Evolutionary conservation across 2,888 invertebrate genomes (phyloP).

Genomic region (Brachynemurus nebulosus): DNA sequence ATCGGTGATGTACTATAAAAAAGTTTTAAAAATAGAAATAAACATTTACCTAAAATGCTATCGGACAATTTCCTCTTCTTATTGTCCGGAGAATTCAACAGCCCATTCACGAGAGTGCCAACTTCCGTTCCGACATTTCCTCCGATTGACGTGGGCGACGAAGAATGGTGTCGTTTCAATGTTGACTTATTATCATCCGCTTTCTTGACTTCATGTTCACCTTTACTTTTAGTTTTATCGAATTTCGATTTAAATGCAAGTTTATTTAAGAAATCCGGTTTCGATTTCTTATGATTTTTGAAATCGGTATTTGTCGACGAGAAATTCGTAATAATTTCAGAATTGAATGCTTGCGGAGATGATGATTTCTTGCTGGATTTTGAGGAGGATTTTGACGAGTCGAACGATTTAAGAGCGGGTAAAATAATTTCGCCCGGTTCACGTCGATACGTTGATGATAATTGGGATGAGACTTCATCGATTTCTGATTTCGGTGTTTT

Average conservation of each 20-base stretch:
- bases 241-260: neutral
- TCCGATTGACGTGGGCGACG: constrained; percentile 28
- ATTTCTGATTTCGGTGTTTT: neutral
- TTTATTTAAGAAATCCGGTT: constrained; percentile 9
- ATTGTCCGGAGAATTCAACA: constrained; percentile 3
- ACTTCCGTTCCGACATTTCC: constrained; percentile 14
- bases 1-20: no score
- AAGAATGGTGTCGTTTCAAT: constrained; percentile 38
- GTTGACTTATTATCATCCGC: constrained; percentile 42
- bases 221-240: constrained; percentile 15
- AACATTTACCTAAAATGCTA: neutral
- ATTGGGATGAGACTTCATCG: constrained; percentile 17
- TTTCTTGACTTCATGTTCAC: constrained; percentile 22
- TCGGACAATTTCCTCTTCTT: constrained; percentile 8
- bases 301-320: constrained; percentile 28
- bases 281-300: constrained; percentile 14
- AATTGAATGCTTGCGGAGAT: constrained; percentile 26
- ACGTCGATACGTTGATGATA: constrained; percentile 18
- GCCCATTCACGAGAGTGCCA: neutral
- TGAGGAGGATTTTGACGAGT: constrained; percentile 11
- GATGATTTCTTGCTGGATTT: constrained; percentile 24
- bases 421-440: constrained; percentile 17
- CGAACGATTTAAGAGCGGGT: constrained; percentile 7
- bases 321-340: no score
- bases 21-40: no score